Percentiles rank a stretch among this genome's conserved stretches.
Evolutionary conservation across 1,140 invertebrate species (phyloP).

Genomic region (Drosophila sp.): DNA sequence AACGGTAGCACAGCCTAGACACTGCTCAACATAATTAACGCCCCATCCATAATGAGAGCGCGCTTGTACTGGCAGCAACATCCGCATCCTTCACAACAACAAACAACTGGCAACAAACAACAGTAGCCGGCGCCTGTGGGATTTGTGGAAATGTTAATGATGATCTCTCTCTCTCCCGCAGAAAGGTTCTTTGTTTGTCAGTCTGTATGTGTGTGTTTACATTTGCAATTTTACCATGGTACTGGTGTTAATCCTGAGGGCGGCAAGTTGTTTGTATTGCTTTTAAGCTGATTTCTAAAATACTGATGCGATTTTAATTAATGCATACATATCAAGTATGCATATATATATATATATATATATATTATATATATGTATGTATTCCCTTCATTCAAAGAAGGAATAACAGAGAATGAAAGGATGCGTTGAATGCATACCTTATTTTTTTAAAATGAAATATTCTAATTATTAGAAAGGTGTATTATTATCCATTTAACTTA

Average conservation of each 20-base stretch:
- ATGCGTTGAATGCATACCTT: no score
- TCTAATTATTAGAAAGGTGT: no score
- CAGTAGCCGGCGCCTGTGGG: constrained; percentile 60
- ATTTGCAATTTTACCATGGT: constrained; percentile 14
- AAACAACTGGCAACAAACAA: constrained; percentile 32
- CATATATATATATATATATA: background rate
- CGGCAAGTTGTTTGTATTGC: constrained; percentile 65
- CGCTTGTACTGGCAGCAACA: constrained; percentile 25
- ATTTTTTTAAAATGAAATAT: no score
- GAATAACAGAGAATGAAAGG: no score
- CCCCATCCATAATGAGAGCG: constrained; percentile 61
- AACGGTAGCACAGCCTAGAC: constrained; percentile 19
- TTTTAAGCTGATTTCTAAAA: constrained; percentile 45
- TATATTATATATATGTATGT: background rate
- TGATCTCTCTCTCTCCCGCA: constrained; percentile 46
- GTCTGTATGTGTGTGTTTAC: constrained; percentile 17
- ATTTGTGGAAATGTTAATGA: constrained; percentile 77
- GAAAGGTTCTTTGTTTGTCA: constrained; percentile 8
- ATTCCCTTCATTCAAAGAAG: no score
- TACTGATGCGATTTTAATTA: constrained; percentile 61
- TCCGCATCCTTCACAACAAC: constrained; percentile 29
- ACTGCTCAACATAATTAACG: constrained; percentile 72
- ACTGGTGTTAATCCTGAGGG: constrained; percentile 69
- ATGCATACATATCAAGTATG: background rate
- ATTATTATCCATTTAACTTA: no score